Percentiles rank a stretch among this genome's conserved stretches.
Conservation (phyloP, 2,797 vertebrate species). For the Karalla daura region DNA sequence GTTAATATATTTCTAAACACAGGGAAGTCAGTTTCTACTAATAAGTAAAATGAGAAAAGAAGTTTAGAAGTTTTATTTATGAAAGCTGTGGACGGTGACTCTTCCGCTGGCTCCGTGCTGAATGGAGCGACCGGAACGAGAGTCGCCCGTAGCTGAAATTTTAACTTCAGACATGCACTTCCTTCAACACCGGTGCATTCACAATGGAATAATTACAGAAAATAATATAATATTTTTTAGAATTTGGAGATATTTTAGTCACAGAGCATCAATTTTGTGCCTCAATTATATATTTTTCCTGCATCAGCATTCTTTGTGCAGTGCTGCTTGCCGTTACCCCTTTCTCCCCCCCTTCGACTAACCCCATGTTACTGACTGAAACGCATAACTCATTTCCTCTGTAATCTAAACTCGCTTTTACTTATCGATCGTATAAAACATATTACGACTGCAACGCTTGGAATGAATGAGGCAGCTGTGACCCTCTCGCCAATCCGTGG, state of each 20-base stretch:
- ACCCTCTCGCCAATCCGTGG: constrained; percentile 46
- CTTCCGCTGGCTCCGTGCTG: constrained; percentile 61
- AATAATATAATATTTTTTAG: constrained; percentile 87
- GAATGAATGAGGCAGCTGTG: constrained; percentile 75
- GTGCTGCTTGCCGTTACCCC: constrained; percentile 80
- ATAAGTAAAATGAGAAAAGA: constrained; percentile 81
- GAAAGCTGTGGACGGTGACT: constrained; percentile 75
- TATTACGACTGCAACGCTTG: constrained; percentile 72
- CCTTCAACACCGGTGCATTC: constrained; percentile 77
- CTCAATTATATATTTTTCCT: constrained; percentile 83
- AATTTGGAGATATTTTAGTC: constrained; percentile 88
- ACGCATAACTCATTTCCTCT: constrained; percentile 82
- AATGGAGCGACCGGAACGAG: constrained; percentile 47
- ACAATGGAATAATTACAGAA: constrained; percentile 81
- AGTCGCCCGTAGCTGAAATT: constrained; percentile 77
- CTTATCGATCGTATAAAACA: constrained; percentile 66
- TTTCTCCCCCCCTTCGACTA: constrained; percentile 64
- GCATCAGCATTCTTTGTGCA: constrained; percentile 79
- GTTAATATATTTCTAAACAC: constrained; percentile 92
- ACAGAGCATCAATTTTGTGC: constrained; percentile 86
- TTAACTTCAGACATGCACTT: constrained; percentile 79
- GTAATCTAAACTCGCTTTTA: constrained; percentile 80
- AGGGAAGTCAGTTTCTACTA: constrained; percentile 87
- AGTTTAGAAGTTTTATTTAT: constrained; percentile 89
- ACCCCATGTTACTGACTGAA: constrained; percentile 84